Percentiles rank a stretch among this genome's conserved stretches.
These are phyloP conservation scores for Echeneis naucrates DNA, from an alignment of 2,797 vertebrate species.

Conservation along the genomic window DNA sequence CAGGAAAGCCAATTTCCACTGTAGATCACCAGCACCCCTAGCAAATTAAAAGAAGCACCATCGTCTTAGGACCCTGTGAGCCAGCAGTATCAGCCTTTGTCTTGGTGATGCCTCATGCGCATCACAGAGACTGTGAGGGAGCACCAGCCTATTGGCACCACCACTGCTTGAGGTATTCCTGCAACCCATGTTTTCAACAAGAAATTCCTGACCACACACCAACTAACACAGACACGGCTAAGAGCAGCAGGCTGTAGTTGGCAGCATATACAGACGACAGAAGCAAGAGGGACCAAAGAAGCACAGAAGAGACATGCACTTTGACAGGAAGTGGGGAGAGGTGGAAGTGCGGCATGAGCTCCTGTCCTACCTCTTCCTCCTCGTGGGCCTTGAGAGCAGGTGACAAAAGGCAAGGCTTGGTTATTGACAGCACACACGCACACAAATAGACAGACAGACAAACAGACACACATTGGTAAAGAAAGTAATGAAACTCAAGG, in stretches of 20 bases:
- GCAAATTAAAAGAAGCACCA: slow-evolving; percentile 34
- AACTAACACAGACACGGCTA: slow-evolving; percentile 40
- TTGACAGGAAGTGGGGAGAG: slow-evolving; percentile 25
- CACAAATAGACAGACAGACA: slow-evolving; percentile 52
- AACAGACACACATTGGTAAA: slow-evolving; percentile 47
- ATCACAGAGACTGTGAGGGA: slow-evolving; percentile 29
- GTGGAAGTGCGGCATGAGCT: slow-evolving; percentile 53
- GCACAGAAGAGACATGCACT: slow-evolving; percentile 63
- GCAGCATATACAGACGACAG: not conserved
- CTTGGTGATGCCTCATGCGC: slow-evolving; percentile 53
- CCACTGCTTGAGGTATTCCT: slow-evolving; percentile 23
- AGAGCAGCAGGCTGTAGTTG: slow-evolving; percentile 21
- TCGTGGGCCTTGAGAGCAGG: slow-evolving; percentile 94
- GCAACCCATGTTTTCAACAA: slow-evolving; percentile 34
- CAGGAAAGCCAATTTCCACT: slow-evolving; percentile 27
- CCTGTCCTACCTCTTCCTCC: slow-evolving; percentile 97
- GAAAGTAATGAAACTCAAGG: slow-evolving; percentile 29
- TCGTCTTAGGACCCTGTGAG: slow-evolving; percentile 43
- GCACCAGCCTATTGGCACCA: slow-evolving; percentile 15
- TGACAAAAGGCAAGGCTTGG: slow-evolving; percentile 85
- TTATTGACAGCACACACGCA: slow-evolving; percentile 82
- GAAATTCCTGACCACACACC: slow-evolving; percentile 35
- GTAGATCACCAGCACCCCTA: slow-evolving; percentile 15
- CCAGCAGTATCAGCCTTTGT: slow-evolving; percentile 51
- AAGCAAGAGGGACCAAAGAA: slow-evolving; percentile 42